Base-by-base conservation (phyloP, 2,113 vertebrate species). In the Nibea coibor region DNA sequence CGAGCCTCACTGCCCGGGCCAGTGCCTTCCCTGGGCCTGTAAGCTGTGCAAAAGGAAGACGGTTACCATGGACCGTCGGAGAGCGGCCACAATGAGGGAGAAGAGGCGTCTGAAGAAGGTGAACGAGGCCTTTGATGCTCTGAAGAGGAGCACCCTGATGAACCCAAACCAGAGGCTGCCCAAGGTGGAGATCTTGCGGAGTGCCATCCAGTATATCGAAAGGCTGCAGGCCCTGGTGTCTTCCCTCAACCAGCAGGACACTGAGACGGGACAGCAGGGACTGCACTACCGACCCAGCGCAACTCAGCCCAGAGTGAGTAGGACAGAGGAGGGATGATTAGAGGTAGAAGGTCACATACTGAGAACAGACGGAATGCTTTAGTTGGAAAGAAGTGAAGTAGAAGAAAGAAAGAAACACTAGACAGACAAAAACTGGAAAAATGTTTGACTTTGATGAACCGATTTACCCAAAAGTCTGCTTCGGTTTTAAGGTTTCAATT, bases 141-240 rank as follows among this genome's bases (percentile, higher is more conserved):
- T 99, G 78, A 99, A 99, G 87, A 95, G 98, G 85, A 99, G 98
- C 96, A 98, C 98, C 14, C 92, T 99, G 80, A 96, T 97, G 89
- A 99, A 99, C 93, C 98, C 98, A 89, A 99, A 98, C 93, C 98
- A 99, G 93, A 93, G 98, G 88, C 96, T 99, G 94, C 98, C 98
- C 91, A 99, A 99, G 90, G 97, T 99, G 94, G 98, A 99, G 93
- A 99, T 99, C 92, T 94, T 99, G 92, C 96, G 98, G 83, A 98
- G 97, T 0, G 98, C 98, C 94, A 99, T 99, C 90, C 98, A 99
- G 93, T 99, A 99, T 89, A 99, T 99, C 7, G 98, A 99, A 90
- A 95, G 97, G 67, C 96, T 99, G 47, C 98, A 99, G 95, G 96
- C 96, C 12, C 92, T 99, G 87, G 97, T 99, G 91, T 96, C 96